A percentile compares a stretch with the other conserved stretches of the same genome.
These are phyloP conservation scores for Diachrysia chrysitis DNA, from an alignment of 2,888 invertebrate species.

Conservation along the genomic window DNA sequence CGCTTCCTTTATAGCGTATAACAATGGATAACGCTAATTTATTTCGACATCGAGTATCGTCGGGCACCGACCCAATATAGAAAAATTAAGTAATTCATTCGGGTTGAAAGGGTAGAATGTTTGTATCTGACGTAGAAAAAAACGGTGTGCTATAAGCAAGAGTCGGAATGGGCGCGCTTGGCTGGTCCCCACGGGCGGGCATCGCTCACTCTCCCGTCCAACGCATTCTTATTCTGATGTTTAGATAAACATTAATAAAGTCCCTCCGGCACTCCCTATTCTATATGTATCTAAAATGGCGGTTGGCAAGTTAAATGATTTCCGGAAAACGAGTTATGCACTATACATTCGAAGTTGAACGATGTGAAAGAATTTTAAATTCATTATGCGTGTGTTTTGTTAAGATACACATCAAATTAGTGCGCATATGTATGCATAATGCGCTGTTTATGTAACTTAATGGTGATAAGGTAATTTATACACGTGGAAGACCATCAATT, in stretches of 20 bases:
- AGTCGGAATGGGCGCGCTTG: slow-evolving; percentile 80
- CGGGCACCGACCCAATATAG: slow-evolving; percentile 78
- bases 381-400: slow-evolving; percentile 77
- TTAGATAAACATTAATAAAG: slow-evolving; percentile 87
- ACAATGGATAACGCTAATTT: slow-evolving; percentile 82
- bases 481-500: slow-evolving; percentile 53
- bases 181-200: slow-evolving; percentile 77
- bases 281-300: slow-evolving; percentile 74
- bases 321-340: slow-evolving; percentile 82
- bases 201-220: slow-evolving; percentile 73
- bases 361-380: slow-evolving; percentile 81
- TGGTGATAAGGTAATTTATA: slow-evolving; percentile 63
- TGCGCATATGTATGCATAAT: slow-evolving; percentile 71
- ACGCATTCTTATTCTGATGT: slow-evolving; percentile 84
- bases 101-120: slow-evolving; percentile 84
- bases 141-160: slow-evolving; percentile 78
- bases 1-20: slow-evolving; percentile 67
- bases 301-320: slow-evolving; percentile 83
- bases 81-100: slow-evolving; percentile 88
- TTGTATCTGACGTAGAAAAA: slow-evolving; percentile 86
- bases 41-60: slow-evolving; percentile 80
- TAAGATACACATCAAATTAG: slow-evolving; percentile 77
- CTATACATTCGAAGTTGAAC: slow-evolving; percentile 64
- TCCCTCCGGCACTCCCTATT: slow-evolving; percentile 72
- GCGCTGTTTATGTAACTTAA: slow-evolving; percentile 68